Conservation (phyloP, 53 echinoderm and acorn worm genomes). For the Astropecten irregularis region DNA sequence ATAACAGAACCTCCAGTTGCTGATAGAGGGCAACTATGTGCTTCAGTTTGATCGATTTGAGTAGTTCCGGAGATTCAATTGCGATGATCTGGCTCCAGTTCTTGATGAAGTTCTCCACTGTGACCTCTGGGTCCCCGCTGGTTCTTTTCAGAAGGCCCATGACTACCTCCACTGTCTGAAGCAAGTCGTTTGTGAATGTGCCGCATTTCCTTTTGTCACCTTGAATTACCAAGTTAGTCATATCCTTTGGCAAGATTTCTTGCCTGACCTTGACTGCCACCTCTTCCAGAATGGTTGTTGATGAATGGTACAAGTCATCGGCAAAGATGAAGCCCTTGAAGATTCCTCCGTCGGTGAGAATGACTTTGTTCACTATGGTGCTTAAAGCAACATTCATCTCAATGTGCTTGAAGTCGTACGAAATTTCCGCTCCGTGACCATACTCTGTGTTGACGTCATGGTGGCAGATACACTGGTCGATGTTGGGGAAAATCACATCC, state of each 20-base stretch:
- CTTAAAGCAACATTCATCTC: slow-evolving; percentile 50
- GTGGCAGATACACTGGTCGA: slow-evolving; percentile 10
- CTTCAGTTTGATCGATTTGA: slow-evolving; percentile 43
- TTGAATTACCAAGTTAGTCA: slow-evolving; percentile 24
- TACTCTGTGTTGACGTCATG: slow-evolving; percentile 60
- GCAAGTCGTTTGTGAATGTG: slow-evolving; percentile 56
- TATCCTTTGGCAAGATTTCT: slow-evolving; percentile 52
- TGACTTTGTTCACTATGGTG: slow-evolving; percentile 49
- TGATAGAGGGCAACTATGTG: slow-evolving; percentile 56
- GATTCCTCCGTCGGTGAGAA: slow-evolving; percentile 28
- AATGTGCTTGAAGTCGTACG: slow-evolving; percentile 45
- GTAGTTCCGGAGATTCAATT: slow-evolving; percentile 28
- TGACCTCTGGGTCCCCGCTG: slow-evolving; percentile 48
- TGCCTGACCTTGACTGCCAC: slow-evolving; percentile 45
- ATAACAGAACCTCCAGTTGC: slow-evolving; percentile 49
- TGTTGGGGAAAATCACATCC: slow-evolving; percentile 19
- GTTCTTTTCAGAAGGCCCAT: slow-evolving; percentile 57
- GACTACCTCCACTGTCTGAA: slow-evolving; percentile 55
- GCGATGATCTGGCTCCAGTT: slow-evolving; percentile 11
- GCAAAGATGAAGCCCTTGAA: slow-evolving; percentile 52
- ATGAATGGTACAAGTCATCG: slow-evolving; percentile 53
- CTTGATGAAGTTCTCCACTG: slow-evolving; percentile 39
- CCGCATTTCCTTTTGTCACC: slow-evolving; percentile 25
- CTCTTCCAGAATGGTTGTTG: slow-evolving; percentile 35
- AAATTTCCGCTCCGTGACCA: slow-evolving; percentile 49